phyloP scores from a whole-genome alignment of 2,113 vertebrate genomes.

The Chlorodrepanis virens region DNA sequence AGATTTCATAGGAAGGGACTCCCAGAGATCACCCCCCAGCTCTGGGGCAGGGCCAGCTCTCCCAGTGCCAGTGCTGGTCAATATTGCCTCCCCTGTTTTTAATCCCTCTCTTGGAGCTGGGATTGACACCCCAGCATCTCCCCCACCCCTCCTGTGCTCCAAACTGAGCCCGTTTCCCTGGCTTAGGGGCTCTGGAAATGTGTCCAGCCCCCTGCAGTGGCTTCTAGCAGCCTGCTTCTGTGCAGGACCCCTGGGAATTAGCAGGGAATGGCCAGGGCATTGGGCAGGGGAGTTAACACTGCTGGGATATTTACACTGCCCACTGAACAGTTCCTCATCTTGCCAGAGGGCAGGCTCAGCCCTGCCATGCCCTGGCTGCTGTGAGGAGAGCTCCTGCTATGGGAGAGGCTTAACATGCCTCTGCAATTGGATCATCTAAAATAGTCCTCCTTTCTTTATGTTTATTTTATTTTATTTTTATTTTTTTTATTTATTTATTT shows the following conservation, averaged over 20 bases:
- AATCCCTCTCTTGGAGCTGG: not conserved
- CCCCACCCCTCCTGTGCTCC: not conserved
- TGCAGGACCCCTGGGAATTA: not conserved
- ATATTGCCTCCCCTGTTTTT: not conserved
- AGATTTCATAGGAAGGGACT: not conserved
- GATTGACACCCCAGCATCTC: not conserved
- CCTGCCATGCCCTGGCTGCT: not conserved
- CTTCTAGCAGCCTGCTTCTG: not conserved
- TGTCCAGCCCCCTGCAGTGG: not conserved
- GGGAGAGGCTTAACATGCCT: not conserved
- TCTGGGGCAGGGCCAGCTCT: not conserved
- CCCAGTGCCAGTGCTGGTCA: not conserved
- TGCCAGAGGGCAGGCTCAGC: not conserved
- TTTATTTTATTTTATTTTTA: too few species aligned
- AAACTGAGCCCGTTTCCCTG: not conserved
- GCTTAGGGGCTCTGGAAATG: not conserved
- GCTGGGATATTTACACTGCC: not conserved
- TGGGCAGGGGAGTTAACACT: not conserved
- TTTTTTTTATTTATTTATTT: too few species aligned
- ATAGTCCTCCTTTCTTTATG: not conserved
- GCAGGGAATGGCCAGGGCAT: not conserved
- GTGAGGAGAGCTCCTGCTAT: fast-evolving
- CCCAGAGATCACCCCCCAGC: not conserved
- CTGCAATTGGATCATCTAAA: not conserved
- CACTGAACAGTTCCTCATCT: not conserved